These are phyloP conservation scores for Tychaedon coryphoeus DNA, from an alignment of 2,113 vertebrate species.

Conservation along the genomic window DNA sequence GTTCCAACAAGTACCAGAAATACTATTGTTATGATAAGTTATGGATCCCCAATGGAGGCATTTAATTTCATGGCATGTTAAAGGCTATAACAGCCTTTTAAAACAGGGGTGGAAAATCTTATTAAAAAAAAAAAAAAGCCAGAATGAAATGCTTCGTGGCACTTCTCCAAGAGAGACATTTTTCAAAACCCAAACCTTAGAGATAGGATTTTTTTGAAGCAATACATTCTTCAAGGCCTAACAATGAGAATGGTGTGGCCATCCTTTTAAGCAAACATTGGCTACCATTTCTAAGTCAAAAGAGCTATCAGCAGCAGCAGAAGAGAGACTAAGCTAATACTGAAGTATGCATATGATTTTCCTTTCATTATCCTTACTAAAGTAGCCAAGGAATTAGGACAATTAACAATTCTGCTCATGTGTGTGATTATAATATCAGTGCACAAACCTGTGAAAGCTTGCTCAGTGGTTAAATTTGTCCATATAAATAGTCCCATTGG, in stretches of 20 bases:
- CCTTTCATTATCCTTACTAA: neutral
- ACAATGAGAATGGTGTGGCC: neutral
- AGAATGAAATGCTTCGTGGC: neutral
- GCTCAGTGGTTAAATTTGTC: neutral
- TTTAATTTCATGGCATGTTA: slow-evolving; percentile 64
- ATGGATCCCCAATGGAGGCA: slow-evolving; percentile 43
- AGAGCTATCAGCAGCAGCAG: neutral
- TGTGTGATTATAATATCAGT: neutral
- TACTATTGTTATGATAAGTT: slow-evolving; percentile 64
- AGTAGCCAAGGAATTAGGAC: neutral
- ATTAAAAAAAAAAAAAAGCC: neutral
- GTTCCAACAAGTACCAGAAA: slow-evolving; percentile 53
- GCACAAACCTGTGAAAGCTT: neutral
- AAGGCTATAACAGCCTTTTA: slow-evolving; percentile 43
- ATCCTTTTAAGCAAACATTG: neutral
- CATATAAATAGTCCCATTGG: neutral
- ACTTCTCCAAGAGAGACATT: neutral
- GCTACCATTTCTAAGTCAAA: neutral
- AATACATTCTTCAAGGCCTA: neutral
- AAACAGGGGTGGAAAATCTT: neutral
- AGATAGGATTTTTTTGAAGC: neutral
- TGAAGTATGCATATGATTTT: neutral
- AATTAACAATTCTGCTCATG: neutral
- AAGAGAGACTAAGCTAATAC: neutral
- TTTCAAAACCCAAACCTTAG: neutral